Percentiles rank a stretch among this genome's conserved stretches.
Evolutionary conservation across 1,140 invertebrate genomes (phyloP).

Genomic region (Dreissena polymorpha): DNA sequence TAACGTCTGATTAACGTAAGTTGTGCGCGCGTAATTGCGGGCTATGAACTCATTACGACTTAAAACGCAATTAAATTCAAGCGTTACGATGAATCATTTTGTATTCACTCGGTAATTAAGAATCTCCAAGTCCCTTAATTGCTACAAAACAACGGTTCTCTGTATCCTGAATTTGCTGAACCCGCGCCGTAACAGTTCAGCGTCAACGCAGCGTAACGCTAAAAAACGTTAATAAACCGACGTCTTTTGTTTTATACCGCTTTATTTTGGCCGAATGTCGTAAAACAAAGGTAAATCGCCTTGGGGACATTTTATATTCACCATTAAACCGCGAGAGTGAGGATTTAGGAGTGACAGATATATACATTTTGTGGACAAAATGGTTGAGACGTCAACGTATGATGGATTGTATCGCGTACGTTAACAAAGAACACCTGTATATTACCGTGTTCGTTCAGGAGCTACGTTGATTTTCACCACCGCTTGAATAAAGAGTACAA

Average conservation of each 20-base stretch:
- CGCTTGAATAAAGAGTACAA: not conserved
- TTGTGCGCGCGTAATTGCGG: too few species aligned
- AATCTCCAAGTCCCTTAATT: slow-evolving; percentile 27
- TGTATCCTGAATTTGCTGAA: slow-evolving; percentile 15
- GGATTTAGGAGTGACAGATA: slow-evolving; percentile 56
- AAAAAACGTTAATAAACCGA: slow-evolving; percentile 43
- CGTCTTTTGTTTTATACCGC: slow-evolving; percentile 53
- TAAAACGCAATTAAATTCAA: slow-evolving; percentile 23
- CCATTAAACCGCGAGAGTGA: slow-evolving; percentile 52
- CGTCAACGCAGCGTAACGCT: slow-evolving; percentile 34
- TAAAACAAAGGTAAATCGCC: slow-evolving; percentile 47
- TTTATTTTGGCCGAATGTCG: slow-evolving; percentile 47
- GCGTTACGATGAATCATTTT: slow-evolving; percentile 23
- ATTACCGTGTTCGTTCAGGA: slow-evolving; percentile 29
- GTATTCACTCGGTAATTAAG: slow-evolving; percentile 24
- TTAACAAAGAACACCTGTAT: slow-evolving; percentile 45
- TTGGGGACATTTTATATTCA: slow-evolving; percentile 47
- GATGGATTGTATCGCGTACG: slow-evolving; percentile 33
- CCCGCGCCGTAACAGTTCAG: slow-evolving; percentile 2
- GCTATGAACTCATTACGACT: not conserved
- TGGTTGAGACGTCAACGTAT: slow-evolving; percentile 41
- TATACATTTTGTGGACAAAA: slow-evolving; percentile 56
- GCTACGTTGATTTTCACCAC: slow-evolving; percentile 44
- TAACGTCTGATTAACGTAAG: too few species aligned
- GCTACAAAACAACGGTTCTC: slow-evolving; percentile 13